Base-by-base conservation (phyloP, 2,888 invertebrate species). In the Saturnia japonica region DNA sequence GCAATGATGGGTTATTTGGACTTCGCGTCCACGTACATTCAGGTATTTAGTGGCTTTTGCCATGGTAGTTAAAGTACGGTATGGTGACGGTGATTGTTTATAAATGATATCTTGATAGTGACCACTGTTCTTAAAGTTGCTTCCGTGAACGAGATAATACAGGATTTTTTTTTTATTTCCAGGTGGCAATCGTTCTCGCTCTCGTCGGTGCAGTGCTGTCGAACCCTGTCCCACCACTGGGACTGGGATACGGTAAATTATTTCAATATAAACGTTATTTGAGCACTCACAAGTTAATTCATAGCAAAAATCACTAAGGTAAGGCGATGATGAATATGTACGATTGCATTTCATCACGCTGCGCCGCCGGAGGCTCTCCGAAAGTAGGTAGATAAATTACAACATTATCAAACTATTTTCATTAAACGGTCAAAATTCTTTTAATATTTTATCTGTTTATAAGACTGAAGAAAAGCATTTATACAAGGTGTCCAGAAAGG, bases 101-200 rank as follows among this genome's bases (percentile, higher is more conserved):
- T 7, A 16, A 47, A 47, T 19, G 4, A 7, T 19, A 16, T 47
- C 16, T 47, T n/a, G 45, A 16, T 0, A 16, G 0, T 16, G 2
- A 47, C 47, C 0, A 19, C 16, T 19, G 8, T 9, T 22, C n/a
- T n/a, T n/a, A n/a, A n/a, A n/a, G n/a, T n/a, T n/a, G n/a, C n/a
- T n/a, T n/a, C n/a, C n/a, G n/a, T n/a, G n/a, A n/a, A n/a, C n/a
- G n/a, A n/a, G n/a, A 54, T 54, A 22, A 22, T 22, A 22, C 2
- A 54, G 8, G 3, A 28, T 60, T 34, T 6, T 60, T 1, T 14
- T 25, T 25, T 14, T 1, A 28, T 28, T 70, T 11, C 68, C 86
- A 91, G 91, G 88, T 91, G 76, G 91, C 91, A 74, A 85, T 91
- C 73, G 88, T 91, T 68, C 87, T 91, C 69, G 91, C 90, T 69